phyloP scores from a whole-genome alignment of 2,113 vertebrate genomes.

The Heterochromis multidens region DNA sequence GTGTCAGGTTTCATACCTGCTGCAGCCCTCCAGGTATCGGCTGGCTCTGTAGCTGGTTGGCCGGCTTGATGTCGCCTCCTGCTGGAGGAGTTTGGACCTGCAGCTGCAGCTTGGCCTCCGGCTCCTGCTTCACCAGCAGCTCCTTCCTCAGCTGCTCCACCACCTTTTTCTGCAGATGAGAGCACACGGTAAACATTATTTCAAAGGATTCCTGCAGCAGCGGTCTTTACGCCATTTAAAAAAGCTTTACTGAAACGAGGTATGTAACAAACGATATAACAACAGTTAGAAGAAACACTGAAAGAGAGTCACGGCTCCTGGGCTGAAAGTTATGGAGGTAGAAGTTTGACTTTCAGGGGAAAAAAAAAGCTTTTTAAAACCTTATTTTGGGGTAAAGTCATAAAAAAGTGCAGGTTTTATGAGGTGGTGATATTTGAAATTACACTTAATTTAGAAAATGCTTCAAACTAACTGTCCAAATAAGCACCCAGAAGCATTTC shows the following conservation, averaged over 20 bases:
- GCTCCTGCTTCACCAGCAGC: constrained; percentile 79
- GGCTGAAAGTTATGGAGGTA: neutral
- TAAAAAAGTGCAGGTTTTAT: neutral
- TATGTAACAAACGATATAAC: neutral
- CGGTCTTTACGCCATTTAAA: neutral
- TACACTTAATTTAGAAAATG: neutral
- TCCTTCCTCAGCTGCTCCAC: constrained; percentile 82
- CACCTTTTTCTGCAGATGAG: constrained; percentile 74
- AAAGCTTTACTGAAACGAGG: neutral
- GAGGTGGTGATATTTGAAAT: too few relatives aligned
- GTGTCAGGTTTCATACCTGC: constrained; percentile 35
- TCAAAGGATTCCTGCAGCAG: neutral
- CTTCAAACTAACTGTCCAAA: neutral
- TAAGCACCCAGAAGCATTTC: neutral
- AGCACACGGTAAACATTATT: neutral
- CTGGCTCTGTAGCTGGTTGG: constrained; percentile 52
- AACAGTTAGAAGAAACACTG: too few relatives aligned
- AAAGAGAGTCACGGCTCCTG: too few relatives aligned
- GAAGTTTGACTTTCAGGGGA: neutral
- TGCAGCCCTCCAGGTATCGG: constrained; percentile 62
- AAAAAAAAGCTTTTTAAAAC: neutral
- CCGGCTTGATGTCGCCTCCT: constrained; percentile 53
- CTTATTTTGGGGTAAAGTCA: neutral
- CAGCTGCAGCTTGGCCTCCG: constrained; percentile 71
- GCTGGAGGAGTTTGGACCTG: constrained; percentile 56